Base-by-base conservation (phyloP, 2,888 invertebrate species). In the Baccha elongata region DNA sequence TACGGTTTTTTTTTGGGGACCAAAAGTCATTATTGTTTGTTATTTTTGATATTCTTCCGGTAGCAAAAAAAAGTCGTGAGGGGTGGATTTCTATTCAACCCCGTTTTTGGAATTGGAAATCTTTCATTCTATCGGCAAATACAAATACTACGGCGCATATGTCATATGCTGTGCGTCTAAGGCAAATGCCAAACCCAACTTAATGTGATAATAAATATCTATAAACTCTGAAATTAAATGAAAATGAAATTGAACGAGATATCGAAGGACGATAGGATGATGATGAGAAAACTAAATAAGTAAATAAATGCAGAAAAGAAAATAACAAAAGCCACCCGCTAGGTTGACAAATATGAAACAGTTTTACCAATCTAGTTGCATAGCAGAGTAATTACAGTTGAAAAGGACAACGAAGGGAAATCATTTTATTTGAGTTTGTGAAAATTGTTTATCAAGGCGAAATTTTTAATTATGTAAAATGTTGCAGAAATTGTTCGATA, bases 151-250 rank as follows among this genome's bases (percentile, higher is more conserved):
- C 72, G 79, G 76, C 85, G 79, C 84, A 84, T 85, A 84, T 84
- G 85, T 85, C 86, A 86, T 86, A 84, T 83, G 86, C 84, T 85
- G 75, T 72, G 67, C 78, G 53, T 62, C 32, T 84, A 73, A 44
- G 58, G 40, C 53, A n/a, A 29, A 48, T 32, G 68, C 44, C 64
- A 67, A 60, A 68, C 75, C 71, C 75, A 68, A 62, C 69, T 48
- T 84, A 85, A 84, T 85, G 79, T 40, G 85, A 85, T 84, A 85
- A 86, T 84, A 85, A 85, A 84, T 80, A 83, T 80, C 75, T 81
- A 78, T 85, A 81, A 85, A 76, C 72, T 72, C 42, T 42, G 60
- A 67, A 76, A 72, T 50, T 44, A 72, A 76, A 69, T 75, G 71
- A 76, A 75, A 81, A 40, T 21, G 71, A 60, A 73, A 73, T 78